These are phyloP conservation scores for Collichthys lucidus DNA, from an alignment of 2,113 vertebrate species.

Conservation along the genomic window DNA sequence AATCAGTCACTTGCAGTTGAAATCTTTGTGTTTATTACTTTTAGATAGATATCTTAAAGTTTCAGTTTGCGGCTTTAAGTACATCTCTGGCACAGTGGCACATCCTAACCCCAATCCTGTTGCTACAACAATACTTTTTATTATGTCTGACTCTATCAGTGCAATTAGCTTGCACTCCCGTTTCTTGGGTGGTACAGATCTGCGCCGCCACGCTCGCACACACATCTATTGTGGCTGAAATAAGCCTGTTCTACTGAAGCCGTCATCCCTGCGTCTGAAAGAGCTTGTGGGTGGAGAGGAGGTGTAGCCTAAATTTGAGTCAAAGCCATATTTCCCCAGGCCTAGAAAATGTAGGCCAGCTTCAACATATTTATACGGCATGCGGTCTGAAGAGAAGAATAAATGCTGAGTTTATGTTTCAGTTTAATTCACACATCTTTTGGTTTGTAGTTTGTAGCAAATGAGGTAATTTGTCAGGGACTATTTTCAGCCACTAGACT, in stretches of 20 bases:
- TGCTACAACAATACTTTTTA: constrained; percentile 43
- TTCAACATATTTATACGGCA: constrained; percentile 57
- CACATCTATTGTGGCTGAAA: constrained; percentile 37
- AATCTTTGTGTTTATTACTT: constrained; percentile 13
- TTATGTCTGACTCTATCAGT: constrained; percentile 30
- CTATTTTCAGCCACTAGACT: background rate
- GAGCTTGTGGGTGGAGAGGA: constrained; percentile 70
- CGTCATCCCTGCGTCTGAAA: constrained; percentile 43
- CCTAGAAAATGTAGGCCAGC: constrained; percentile 70
- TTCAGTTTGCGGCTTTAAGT: background rate
- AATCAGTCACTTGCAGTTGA: background rate
- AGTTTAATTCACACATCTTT: constrained; percentile 28
- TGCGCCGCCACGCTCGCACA: background rate
- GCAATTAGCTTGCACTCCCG: constrained; percentile 32
- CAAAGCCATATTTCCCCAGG: constrained; percentile 73
- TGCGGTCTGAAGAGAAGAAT: constrained; percentile 26
- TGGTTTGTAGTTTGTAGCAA: background rate
- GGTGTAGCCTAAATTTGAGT: constrained; percentile 70
- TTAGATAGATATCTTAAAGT: constrained; percentile 23
- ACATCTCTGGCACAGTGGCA: constrained; percentile 13
- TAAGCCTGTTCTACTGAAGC: constrained; percentile 39
- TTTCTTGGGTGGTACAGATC: constrained; percentile 51
- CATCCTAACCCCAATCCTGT: constrained; percentile 19
- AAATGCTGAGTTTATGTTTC: constrained; percentile 17
- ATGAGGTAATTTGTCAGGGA: background rate